Evolutionary conservation across 1,140 invertebrate genomes (phyloP).

Genomic region (Rhopalosiphum maidis): DNA sequence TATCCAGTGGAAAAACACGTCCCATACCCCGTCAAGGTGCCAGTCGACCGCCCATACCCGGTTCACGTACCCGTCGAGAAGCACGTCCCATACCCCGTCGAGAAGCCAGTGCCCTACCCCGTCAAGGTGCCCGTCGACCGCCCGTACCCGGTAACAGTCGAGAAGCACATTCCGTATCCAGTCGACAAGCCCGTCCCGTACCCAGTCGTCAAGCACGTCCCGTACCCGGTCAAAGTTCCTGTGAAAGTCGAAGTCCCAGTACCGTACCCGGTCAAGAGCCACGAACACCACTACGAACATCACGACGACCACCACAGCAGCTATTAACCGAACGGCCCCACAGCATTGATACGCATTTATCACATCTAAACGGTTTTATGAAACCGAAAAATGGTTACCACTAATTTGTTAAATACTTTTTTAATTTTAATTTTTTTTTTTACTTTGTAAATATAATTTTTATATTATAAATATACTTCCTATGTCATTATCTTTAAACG

Average conservation of each 20-base stretch:
- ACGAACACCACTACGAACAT: slow-evolving; percentile 60
- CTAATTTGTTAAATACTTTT: slow-evolving; percentile 32
- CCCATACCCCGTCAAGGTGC: slow-evolving; percentile 76
- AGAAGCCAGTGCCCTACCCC: slow-evolving; percentile 71
- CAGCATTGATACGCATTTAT: background rate
- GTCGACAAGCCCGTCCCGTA: slow-evolving; percentile 80
- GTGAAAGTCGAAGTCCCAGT: slow-evolving; percentile 65
- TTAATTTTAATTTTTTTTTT: background rate
- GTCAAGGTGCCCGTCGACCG: slow-evolving; percentile 71
- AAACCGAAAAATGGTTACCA: slow-evolving; percentile 22
- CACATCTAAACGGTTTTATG: background rate
- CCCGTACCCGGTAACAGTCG: slow-evolving; percentile 64
- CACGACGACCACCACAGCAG: slow-evolving; percentile 48
- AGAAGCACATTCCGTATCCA: slow-evolving; percentile 65
- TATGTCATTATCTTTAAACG: background rate
- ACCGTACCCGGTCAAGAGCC: slow-evolving; percentile 63
- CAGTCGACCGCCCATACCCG: slow-evolving; percentile 71
- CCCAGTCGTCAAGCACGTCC: slow-evolving; percentile 70
- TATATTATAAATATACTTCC: background rate
- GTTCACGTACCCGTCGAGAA: slow-evolving; percentile 67
- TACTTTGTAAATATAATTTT: background rate
- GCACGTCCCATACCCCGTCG: slow-evolving; percentile 67
- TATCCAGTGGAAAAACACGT: slow-evolving; percentile 77
- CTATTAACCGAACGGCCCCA: background rate
- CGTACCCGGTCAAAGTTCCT: slow-evolving; percentile 69